Evolutionary conservation across 1,140 invertebrate species (phyloP).

Genomic region (Bombus sylvicola): DNA sequence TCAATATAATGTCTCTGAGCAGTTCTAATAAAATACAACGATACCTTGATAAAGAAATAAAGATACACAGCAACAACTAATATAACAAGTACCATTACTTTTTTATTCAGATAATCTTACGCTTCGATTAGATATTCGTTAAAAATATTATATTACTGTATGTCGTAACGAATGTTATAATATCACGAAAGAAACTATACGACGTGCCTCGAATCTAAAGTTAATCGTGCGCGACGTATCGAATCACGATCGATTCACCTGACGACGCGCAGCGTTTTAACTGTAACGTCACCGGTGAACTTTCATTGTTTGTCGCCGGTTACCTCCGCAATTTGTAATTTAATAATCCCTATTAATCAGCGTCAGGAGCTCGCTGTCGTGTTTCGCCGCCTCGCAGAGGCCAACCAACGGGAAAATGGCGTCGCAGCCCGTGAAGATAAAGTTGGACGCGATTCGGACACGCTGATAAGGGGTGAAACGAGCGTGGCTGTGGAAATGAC

Average conservation of each 20-base stretch:
- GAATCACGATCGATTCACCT: slow-evolving; percentile 8
- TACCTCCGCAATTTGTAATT: neutral
- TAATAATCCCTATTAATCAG: slow-evolving; percentile 30
- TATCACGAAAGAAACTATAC: no score
- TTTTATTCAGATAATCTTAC: no score
- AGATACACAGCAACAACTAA: no score
- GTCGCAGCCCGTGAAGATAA: slow-evolving; percentile 32
- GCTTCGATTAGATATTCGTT: no score
- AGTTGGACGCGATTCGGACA: slow-evolving; percentile 34
- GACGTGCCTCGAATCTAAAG: no score
- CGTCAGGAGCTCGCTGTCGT: neutral
- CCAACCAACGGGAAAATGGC: slow-evolving; percentile 10
- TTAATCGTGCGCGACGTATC: neutral
- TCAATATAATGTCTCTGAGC: no score
- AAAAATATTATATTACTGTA: no score
- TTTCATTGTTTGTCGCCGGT: neutral
- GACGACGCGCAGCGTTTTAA: neutral
- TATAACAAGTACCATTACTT: no score
- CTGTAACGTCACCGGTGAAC: neutral
- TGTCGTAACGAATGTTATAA: no score
- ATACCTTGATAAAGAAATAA: no score
- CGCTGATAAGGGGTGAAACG: slow-evolving; percentile 42
- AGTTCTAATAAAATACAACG: no score
- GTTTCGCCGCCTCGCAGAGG: neutral
- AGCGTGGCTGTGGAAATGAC: slow-evolving; percentile 27